Evolutionary conservation across 1,140 invertebrate species (phyloP).

Genomic region (Drosophila nebulosa): DNA sequence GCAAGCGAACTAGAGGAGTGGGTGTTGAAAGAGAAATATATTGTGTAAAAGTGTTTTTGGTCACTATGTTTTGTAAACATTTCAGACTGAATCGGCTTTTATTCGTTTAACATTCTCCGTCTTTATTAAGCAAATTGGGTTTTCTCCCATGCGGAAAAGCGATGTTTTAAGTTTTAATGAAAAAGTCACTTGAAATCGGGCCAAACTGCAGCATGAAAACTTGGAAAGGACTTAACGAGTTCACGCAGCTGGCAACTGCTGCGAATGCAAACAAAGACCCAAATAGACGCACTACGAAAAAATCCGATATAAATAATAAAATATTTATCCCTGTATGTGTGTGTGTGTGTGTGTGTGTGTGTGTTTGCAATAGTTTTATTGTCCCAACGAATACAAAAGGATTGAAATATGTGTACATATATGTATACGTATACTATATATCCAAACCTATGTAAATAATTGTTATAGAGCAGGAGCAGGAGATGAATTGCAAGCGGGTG

Average conservation of each 20-base stretch:
- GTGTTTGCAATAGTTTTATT: constrained; percentile 37
- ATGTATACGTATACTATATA: background rate
- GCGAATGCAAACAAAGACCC: constrained; percentile 27
- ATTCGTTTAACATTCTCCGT: too few species aligned
- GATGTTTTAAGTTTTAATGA: background rate
- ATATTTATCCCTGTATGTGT: constrained; percentile 56
- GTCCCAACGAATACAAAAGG: constrained; percentile 71
- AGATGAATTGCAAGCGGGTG: constrained; percentile 16
- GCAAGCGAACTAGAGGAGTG: too few species aligned
- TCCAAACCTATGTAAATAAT: constrained; percentile 47
- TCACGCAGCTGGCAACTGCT: constrained; percentile 46
- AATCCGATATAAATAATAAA: constrained; percentile 75
- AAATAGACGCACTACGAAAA: constrained; percentile 17
- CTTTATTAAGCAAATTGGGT: too few species aligned
- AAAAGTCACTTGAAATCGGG: constrained; percentile 46
- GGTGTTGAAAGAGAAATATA: too few species aligned
- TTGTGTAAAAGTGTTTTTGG: too few species aligned
- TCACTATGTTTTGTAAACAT: too few species aligned
- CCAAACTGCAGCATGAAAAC: constrained; percentile 37
- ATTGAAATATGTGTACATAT: constrained; percentile 40
- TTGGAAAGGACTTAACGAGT: constrained; percentile 39
- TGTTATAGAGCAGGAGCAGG: constrained; percentile 20
- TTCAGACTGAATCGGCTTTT: too few species aligned
- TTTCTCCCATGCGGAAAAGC: too few species aligned
- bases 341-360: background rate